These are phyloP conservation scores for Amiota mariae DNA, from an alignment of 2,888 invertebrate species.

Conservation along the genomic window DNA sequence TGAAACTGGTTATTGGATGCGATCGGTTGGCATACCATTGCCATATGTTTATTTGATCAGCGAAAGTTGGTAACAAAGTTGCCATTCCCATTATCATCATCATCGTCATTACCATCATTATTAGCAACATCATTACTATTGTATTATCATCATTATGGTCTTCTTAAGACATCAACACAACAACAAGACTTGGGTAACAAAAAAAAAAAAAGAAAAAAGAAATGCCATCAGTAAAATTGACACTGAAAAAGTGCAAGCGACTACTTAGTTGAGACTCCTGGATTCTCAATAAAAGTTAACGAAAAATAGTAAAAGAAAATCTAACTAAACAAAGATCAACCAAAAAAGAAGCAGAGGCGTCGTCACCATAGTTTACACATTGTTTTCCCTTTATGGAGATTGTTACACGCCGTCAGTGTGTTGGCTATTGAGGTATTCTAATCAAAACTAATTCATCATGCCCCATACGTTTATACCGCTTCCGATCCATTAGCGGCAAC, in stretches of 20 bases:
- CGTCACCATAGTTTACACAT: too few species aligned
- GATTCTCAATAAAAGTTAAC: background rate
- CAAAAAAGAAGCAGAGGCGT: background rate
- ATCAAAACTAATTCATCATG: slow-evolving; percentile 66
- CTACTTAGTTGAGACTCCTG: slow-evolving; percentile 26
- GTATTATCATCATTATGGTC: slow-evolving; percentile 9
- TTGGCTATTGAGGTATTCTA: slow-evolving; percentile 43
- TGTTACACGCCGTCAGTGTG: too few species aligned
- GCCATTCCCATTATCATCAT: slow-evolving; percentile 21
- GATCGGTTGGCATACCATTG: slow-evolving; percentile 41
- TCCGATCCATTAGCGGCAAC: slow-evolving; percentile 61
- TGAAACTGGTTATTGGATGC: background rate
- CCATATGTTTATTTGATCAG: slow-evolving; percentile 44
- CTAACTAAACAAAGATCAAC: background rate
- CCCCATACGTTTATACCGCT: slow-evolving; percentile 44
- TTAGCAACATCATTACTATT: background rate
- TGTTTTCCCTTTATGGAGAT: too few species aligned
- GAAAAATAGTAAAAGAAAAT: slow-evolving; percentile 9
- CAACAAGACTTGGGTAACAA: background rate
- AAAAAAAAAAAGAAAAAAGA: background rate
- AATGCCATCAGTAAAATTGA: slow-evolving; percentile 11
- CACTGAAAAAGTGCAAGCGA: slow-evolving; percentile 31
- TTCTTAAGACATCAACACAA: background rate
- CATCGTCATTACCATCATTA: background rate
- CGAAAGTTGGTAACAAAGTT: slow-evolving; percentile 54